Evolutionary conservation across 2,113 vertebrate species (phyloP), one percentile per base, ranked within the genome.

Genomic region (Oryzias curvinotus): DNA sequence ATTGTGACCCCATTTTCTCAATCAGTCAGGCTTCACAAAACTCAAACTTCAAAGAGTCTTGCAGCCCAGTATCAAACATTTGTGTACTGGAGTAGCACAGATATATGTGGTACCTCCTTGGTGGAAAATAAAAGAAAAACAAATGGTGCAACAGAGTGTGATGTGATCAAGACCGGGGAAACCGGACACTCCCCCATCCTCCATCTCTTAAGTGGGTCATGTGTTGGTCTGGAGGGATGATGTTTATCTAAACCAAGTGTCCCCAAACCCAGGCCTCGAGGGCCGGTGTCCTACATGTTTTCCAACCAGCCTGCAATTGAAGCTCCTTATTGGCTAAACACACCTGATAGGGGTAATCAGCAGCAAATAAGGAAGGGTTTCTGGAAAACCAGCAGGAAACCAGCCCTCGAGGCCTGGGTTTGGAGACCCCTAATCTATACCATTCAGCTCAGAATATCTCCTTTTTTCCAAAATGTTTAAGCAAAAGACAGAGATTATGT

Each of bases 361-460:
- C 3, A 23, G 21, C 21, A 23, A 23, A 23, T 23, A 23, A 23
- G 0, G 21, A 2, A 23, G 21, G 21, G 21, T 23, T 23, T 23
- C 21, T 23, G 21, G 21, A 23, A 23, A 23, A 23, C 21, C 21
- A 23, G 21, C 21, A 23, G 21, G 21, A 23, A 2, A 23, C 1
- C 21, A 3, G 21, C 21, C 21, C 1, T 23, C 21, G 21, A 23
- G 21, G 1, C 21, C 21, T 23, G 2, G 21, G 21, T 23, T 23
- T 23, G 21, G 21, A 3, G 21, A 23, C 21, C 21, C 21, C 21
- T 23, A 23, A 71, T 25, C 49, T 59, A 52, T 48, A 6, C 46
- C 14, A 73, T 65, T 69, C 44, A n/a, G 47, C 47, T 41, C 36
- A 67, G 71, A 85, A 73, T 68, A 58, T 58, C 16, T 66, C 61